Base-by-base conservation (phyloP, 1,140 invertebrate species). In the Trypoxylus dichotomus region DNA sequence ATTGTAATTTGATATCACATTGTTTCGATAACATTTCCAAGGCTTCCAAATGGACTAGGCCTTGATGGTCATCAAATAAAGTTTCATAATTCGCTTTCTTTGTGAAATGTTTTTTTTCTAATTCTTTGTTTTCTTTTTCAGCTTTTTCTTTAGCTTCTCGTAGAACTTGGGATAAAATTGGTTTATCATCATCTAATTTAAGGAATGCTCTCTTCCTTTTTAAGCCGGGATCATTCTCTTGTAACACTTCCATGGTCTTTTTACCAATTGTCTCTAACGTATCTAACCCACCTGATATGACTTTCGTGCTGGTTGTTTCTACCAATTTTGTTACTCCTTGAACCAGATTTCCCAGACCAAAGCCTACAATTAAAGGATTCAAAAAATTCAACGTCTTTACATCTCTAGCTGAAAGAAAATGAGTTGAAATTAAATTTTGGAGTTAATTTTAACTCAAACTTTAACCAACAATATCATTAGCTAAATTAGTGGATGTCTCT, bases 201-300 rank as follows among this genome's bases (percentile, higher is more conserved):
- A 97, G 89, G 79, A 95, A 89, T 2, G 94, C 93, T 71, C 94
- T 86, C 82, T 96, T 96, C 84, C 94, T 95, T 74, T 92, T 93
- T 10, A 97, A 87, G 0, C 94, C 94, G 11, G 95, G 95, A 87
- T 97, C 95, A 78, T 94, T 94, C 77, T 97, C 95, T 86, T 96
- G 95, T 1, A 97, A 86, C 2, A 96, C 95, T 85, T 95, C 93
- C 92, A 97, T 96, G 0, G 96, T 97, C 84, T 97, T 97, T 83
- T 97, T 97, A 0, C 96, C 96, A 81, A 98, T 94, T 0, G 92
- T 93, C 85, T 98, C 96, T 74, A 98, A 86, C 0, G 96, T 96
- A 85, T 96, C 95, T 24, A 97, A 87, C 71, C 96, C 94, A 32
- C 94, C 93, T 19, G 91, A 89, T 77, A 97, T 90, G 0, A 97